Evolutionary conservation across 2,113 vertebrate species (phyloP).

Genomic region (Terrapene triunguis): DNA sequence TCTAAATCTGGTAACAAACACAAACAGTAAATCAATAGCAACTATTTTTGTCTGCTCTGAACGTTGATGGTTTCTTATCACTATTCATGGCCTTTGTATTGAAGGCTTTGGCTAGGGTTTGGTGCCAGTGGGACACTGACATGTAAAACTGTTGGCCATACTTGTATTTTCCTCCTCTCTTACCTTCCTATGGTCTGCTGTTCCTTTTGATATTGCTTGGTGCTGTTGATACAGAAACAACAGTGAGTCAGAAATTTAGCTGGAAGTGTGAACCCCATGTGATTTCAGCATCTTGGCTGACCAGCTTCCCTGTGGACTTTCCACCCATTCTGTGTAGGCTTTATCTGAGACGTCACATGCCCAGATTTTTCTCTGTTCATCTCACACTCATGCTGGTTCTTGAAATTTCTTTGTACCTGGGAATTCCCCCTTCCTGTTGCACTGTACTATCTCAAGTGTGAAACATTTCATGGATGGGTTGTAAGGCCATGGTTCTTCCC

Average conservation of each 20-base stretch:
- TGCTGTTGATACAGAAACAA: background rate
- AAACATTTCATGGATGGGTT: background rate
- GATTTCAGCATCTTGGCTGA: fast-evolving
- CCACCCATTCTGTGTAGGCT: background rate
- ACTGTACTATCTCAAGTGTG: background rate
- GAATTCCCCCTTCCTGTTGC: background rate
- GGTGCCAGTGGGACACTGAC: background rate
- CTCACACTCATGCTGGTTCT: background rate
- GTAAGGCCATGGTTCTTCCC: background rate
- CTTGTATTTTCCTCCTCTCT: background rate
- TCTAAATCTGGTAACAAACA: background rate
- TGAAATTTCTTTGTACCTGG: background rate
- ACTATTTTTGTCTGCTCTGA: background rate
- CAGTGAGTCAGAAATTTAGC: background rate
- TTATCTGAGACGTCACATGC: fast-evolving
- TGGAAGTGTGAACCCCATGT: fast-evolving
- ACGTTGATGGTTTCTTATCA: background rate
- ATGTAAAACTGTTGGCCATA: background rate
- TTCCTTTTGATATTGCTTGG: fast-evolving
- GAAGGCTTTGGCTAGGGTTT: background rate
- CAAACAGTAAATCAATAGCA: background rate
- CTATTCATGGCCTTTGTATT: background rate
- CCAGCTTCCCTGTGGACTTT: background rate
- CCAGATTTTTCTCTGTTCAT: background rate
- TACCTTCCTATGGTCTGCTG: background rate